Evolutionary conservation across 2,113 vertebrate genomes (phyloP), one percentile per base, ranked within the genome.

Genomic region (Aspiorhynchus laticeps): DNA sequence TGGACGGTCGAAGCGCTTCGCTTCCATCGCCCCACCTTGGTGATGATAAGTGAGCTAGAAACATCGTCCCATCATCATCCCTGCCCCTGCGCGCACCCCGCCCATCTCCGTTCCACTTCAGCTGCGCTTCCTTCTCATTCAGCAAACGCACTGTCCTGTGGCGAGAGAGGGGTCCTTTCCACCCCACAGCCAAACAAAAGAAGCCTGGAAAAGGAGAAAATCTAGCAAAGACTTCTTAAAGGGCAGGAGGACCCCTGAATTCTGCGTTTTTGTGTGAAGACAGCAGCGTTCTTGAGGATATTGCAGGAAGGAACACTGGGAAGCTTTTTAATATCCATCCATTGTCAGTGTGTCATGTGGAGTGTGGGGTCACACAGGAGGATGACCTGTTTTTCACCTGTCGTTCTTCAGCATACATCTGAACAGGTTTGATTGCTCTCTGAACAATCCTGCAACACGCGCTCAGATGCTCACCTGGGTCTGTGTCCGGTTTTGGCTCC

Each of bases 121-220:
- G 86, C 74, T 28, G 84, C 80, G 86, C 86, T 87, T 87, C 86
- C 86, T 87, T 83, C 74, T 76, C 86, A 87, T 87, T 87, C 86
- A 87, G 86, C 73, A 87, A 87, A 87, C 77, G 86, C 80, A 82
- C 86, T 87, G 86, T 87, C 80, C 86, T 87, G 86, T 87, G 86
- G 86, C 86, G 86, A 87, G 86, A 75, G 86, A 84, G 86, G 69
- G 85, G 77, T 80, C 77, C 76, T 80, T 80, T 71, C 76, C 77
- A 80, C 46, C 76, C 77, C 61, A 56, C 77, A 61, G 85, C 67
- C 36, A 53, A 73, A 87, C 86, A 87, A 87, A 87, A 87, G 86
- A 84, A 65, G 80, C 38, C 69, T 76, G 80, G 63, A 83, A 69
- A 56, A 56, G 86, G 59, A 77, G 80, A 41, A 83, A 87, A 56